Base-by-base conservation (phyloP, 2,888 invertebrate genomes). In the Vanessa cardui region DNA sequence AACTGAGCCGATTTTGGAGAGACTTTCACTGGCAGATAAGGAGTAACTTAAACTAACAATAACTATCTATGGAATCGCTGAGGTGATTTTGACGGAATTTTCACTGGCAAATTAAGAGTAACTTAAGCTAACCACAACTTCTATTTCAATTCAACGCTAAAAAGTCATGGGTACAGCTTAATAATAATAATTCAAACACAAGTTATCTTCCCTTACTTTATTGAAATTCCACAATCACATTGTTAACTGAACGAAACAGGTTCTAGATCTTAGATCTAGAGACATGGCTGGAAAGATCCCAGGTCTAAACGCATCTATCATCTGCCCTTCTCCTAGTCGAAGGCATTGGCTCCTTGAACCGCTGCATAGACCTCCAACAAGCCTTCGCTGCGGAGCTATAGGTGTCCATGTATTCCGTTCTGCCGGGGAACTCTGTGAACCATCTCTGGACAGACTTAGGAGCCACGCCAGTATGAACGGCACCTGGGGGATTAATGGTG, bases 341-440 rank as follows among this genome's bases (percentile, higher is more conserved):
- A 0, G 94, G 94, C 85, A 94, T 83, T 0, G 95, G 95, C 72
- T 95, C 94, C 54, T 92, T 90, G 76, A 89, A 95, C 72, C 95
- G 93, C 77, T 95, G 95, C 80, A 94, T 94, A 58, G 94, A 94
- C 61, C 93, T 92, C 82, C 94, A 93, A 69, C 94, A 94, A 1
- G 93, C 92, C 64, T 94, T 84, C 0, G 94, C 95, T n/a, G 94
- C 81, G 46, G 94, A 93, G 73, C 94, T 94, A 66, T 94, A 93
- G 0, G 93, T 94, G 72, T 95, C 95, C 88, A 88, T 88, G 73
- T 95, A 96, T 76, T 95, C 95, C 0, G 94, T 93, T 47, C 94
- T 86, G 0, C 94, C 94, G 0, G 94, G 94, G 75, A 84, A 93
- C n/a, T 90, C 92, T 0, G 89, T 83, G 73, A 92, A 93, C 93